Evolutionary conservation across 2,888 invertebrate genomes (phyloP), one percentile per base, ranked within the genome.

Genomic region (Ametastegia equiseti): DNA sequence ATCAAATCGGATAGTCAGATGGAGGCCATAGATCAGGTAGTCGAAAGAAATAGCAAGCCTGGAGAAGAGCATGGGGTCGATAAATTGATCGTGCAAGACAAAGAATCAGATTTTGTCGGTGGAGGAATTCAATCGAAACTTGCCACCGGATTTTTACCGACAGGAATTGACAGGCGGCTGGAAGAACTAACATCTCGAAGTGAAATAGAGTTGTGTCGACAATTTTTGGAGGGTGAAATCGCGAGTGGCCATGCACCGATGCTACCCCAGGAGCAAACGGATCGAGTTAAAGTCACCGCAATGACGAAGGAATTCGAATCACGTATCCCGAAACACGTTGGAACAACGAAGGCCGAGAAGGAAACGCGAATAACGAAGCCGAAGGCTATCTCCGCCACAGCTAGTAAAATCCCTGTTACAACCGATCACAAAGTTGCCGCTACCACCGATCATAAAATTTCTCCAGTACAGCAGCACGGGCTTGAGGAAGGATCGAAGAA

Each of bases 281-380:
- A 45, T 45, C 23, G 4, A 19, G 39, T n/a, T 15, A 63, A 63
- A 57, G 60, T 60, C 42, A 13, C 5, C 30, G 27, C 42, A 19
- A 63, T 81, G 2, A 89, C 86, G 71, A 87, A 85, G 27, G 89
- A 89, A 65, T 84, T 83, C 39, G 89, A 90, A 65, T 91, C 91
- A 4, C 86, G 87, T 11, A 90, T 90, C 54, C 91, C 91, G 0
- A 81, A 84, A 89, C 77, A 89, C 88, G 0, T 63, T 15, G 78
- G 57, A 27, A 84, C 86, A 23, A 82, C 86, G 6, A 91, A 89
- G 83, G 83, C 84, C 0, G 90, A 91, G 1, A 90, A 88, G 65
- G 89, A 89, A 30, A 89, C 63, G 1, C 27, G 42, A 39, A 81
- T 30, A 3, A 15, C 39, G 50, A 80, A 50, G 23, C 67, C 36